phyloP scores from a whole-genome alignment of 2,888 invertebrate genomes.

The Lypha dubia region DNA sequence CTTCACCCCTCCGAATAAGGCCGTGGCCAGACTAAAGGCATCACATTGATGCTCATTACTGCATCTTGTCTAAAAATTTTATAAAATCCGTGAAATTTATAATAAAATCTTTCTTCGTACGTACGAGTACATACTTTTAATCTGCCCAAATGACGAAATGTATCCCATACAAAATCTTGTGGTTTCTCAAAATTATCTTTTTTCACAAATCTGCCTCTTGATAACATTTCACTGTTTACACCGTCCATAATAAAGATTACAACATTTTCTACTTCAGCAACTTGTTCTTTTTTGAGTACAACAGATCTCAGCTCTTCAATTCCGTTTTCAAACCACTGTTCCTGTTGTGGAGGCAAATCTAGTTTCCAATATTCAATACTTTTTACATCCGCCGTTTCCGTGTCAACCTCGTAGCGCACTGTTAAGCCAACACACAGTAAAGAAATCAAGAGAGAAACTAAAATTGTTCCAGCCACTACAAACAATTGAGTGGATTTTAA shows the following conservation, averaged over 20 bases:
- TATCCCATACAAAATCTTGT: constrained; percentile 88
- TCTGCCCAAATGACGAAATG: constrained; percentile 90
- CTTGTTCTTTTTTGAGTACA: constrained; percentile 84
- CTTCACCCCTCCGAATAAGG: constrained; percentile 91
- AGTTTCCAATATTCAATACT: constrained; percentile 78
- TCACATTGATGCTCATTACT: constrained; percentile 92
- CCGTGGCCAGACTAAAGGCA: constrained; percentile 92
- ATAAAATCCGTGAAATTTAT: too few relatives aligned
- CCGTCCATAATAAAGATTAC: constrained; percentile 94
- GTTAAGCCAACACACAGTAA: constrained; percentile 77
- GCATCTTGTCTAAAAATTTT: constrained; percentile 90
- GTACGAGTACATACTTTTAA: constrained; percentile 88
- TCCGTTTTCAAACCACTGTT: constrained; percentile 84
- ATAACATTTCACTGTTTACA: constrained; percentile 91
- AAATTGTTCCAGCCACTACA: constrained; percentile 75
- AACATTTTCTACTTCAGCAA: constrained; percentile 88
- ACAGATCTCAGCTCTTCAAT: constrained; percentile 85
- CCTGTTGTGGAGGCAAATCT: constrained; percentile 75
- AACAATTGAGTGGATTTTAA: constrained; percentile 76
- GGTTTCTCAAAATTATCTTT: constrained; percentile 87
- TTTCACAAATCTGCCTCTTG: constrained; percentile 87
- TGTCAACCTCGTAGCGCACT: constrained; percentile 78
- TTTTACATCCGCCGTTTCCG: constrained; percentile 76
- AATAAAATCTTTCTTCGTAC: too few relatives aligned
- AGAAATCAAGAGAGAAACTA: constrained; percentile 76